Evolutionary conservation across 2,797 vertebrate species (phyloP).

Genomic region (Mormyrus hasselquistii): DNA sequence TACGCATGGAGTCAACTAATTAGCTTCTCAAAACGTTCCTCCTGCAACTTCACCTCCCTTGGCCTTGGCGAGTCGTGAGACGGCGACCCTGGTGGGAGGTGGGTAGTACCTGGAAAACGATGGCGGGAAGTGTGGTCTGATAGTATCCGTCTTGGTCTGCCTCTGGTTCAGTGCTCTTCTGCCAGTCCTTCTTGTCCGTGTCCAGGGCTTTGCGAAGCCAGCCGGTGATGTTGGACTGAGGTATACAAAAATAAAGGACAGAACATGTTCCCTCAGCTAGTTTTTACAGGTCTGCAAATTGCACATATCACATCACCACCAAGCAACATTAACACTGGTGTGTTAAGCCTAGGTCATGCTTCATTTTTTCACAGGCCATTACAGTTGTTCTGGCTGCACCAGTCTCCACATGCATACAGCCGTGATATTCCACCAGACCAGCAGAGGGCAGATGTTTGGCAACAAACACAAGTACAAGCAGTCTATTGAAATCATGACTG

Average conservation of each 20-base stretch:
- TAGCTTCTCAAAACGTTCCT: neutral
- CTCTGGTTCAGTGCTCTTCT: slow-evolving; percentile 89
- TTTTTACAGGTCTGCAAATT: neutral
- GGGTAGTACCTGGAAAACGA: slow-evolving; percentile 89
- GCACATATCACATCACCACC: neutral
- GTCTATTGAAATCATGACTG: neutral
- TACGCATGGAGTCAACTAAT: slow-evolving; percentile 41
- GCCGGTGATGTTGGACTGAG: slow-evolving; percentile 90
- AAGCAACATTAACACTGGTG: neutral
- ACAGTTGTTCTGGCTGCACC: neutral
- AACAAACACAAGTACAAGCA: neutral
- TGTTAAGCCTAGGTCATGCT: neutral
- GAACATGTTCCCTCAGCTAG: neutral
- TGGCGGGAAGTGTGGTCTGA: slow-evolving; percentile 93
- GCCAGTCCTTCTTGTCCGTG: slow-evolving; percentile 96
- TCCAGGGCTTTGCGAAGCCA: slow-evolving; percentile 95
- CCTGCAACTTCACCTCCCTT: neutral
- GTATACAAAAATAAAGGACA: neutral
- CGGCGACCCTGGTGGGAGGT: neutral
- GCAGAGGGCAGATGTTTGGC: neutral
- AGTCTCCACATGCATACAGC: neutral
- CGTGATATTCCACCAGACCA: neutral
- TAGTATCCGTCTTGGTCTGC: slow-evolving; percentile 95
- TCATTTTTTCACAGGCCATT: neutral
- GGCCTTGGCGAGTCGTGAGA: neutral